These are phyloP conservation scores for Stramonita haemastoma DNA, from an alignment of 2,888 invertebrate genomes.

Conservation along the genomic window DNA sequence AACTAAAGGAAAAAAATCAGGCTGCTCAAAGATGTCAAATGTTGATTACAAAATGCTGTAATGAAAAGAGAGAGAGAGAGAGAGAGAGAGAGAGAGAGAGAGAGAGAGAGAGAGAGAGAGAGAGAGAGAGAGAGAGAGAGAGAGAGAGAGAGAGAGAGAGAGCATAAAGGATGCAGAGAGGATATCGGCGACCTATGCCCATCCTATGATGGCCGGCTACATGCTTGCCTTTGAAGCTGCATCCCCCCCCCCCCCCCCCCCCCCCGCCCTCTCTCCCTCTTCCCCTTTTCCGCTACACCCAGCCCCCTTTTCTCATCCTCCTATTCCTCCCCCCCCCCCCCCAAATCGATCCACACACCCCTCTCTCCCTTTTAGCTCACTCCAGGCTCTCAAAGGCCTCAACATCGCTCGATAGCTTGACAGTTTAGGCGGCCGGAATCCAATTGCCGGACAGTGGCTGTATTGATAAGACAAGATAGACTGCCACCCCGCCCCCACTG, in stretches of 20 bases:
- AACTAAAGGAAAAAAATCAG: background rate
- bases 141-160: background rate
- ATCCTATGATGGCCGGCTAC: too few species aligned
- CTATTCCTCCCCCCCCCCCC: too few species aligned
- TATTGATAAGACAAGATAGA: constrained; percentile 10
- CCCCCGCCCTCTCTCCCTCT: too few species aligned
- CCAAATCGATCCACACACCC: too few species aligned
- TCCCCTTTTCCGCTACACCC: too few species aligned
- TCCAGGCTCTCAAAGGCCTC: too few species aligned
- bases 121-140: background rate
- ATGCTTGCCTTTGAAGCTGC: too few species aligned
- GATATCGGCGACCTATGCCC: background rate
- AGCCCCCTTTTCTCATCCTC: too few species aligned
- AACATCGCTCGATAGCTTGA: background rate
- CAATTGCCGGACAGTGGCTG: background rate
- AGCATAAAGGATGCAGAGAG: background rate
- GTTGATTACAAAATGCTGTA: too few species aligned
- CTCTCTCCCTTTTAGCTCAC: too few species aligned
- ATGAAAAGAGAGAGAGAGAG: background rate
- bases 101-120: background rate
- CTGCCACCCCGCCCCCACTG: background rate
- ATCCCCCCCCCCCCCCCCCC: too few species aligned
- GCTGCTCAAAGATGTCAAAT: background rate
- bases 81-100: constrained; percentile 5
- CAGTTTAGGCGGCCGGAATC: background rate